Conservation (phyloP, 2,888 invertebrate species). For the Cyrtodaria siliqua region DNA sequence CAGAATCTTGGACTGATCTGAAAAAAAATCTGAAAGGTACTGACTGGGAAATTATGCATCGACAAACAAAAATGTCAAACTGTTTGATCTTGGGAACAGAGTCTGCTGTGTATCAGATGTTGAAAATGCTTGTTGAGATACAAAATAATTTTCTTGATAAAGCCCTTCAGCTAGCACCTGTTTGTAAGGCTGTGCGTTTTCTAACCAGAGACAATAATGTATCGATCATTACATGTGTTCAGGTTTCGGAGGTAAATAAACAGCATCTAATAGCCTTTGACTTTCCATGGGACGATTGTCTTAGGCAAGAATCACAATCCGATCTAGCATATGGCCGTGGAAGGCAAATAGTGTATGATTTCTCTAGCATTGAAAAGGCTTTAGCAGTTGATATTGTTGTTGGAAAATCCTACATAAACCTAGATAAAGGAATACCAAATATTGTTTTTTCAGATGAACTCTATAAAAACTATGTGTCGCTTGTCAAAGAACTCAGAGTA, state of each 20-base stretch:
- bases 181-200: slow-evolving; percentile 38
- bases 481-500: slow-evolving; percentile 39
- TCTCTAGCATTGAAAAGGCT: slow-evolving; percentile 61
- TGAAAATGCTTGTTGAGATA: slow-evolving; percentile 42
- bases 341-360: slow-evolving; percentile 52
- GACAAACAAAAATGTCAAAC: slow-evolving; percentile 34
- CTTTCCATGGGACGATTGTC: slow-evolving; percentile 34
- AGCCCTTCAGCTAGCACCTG: slow-evolving; percentile 10
- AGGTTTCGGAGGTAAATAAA: slow-evolving; percentile 39
- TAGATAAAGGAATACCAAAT: slow-evolving; percentile 33
- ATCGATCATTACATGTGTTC: slow-evolving; percentile 23
- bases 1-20: slow-evolving; percentile 16
- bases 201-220: slow-evolving; percentile 16
- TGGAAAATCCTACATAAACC: slow-evolving; percentile 43
- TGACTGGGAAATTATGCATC: neutral
- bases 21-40: neutral
- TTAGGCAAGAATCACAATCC: slow-evolving; percentile 53
- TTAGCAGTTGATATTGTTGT: slow-evolving; percentile 43
- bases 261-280: slow-evolving; percentile 8
- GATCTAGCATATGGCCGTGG: slow-evolving; percentile 51
- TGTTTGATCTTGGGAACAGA: slow-evolving; percentile 56
- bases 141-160: slow-evolving; percentile 63
- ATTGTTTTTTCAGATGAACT: slow-evolving; percentile 66
- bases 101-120: slow-evolving; percentile 34
- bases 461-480: slow-evolving; percentile 53